These are phyloP conservation scores for Plodia interpunctella DNA, from an alignment of 1,140 invertebrate species.

Conservation along the genomic window DNA sequence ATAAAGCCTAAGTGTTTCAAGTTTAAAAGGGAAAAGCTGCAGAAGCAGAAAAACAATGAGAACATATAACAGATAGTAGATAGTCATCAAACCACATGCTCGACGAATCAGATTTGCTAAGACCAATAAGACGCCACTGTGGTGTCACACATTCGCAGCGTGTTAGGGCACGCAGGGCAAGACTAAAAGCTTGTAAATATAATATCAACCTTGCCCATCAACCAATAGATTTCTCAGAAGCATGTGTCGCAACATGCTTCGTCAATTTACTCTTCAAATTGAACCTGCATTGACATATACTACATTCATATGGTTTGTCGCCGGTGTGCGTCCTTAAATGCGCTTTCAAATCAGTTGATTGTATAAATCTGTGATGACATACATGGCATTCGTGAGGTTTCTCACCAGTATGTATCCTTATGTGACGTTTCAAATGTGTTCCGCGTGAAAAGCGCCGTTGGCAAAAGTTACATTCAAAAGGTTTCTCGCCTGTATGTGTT, in stretches of 20 bases:
- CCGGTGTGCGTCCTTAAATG: conserved; percentile 6
- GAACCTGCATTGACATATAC: background rate
- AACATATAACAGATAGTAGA: no score
- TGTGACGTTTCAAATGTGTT: background rate
- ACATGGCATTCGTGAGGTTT: conserved; percentile 12
- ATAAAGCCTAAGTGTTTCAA: no score
- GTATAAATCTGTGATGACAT: conserved; percentile 1
- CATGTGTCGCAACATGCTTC: background rate
- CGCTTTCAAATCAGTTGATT: background rate
- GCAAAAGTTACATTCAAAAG: conserved; percentile 79
- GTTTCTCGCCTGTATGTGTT: conserved; percentile 26
- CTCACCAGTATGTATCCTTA: conserved; percentile 20
- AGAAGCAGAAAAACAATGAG: no score
- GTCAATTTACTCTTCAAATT: conserved; percentile 1
- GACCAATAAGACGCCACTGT: no score
- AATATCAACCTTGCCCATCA: no score
- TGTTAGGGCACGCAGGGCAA: no score
- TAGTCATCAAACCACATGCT: no score
- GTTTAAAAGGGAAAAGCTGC: no score
- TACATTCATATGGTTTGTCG: conserved; percentile 9
- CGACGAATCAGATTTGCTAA: no score
- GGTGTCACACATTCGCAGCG: no score
- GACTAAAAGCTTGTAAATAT: no score
- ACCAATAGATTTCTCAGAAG: background rate
- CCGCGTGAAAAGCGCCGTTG: background rate